Conservation (phyloP, 2,888 invertebrate genomes). For the Schizaphis graminum region DNA sequence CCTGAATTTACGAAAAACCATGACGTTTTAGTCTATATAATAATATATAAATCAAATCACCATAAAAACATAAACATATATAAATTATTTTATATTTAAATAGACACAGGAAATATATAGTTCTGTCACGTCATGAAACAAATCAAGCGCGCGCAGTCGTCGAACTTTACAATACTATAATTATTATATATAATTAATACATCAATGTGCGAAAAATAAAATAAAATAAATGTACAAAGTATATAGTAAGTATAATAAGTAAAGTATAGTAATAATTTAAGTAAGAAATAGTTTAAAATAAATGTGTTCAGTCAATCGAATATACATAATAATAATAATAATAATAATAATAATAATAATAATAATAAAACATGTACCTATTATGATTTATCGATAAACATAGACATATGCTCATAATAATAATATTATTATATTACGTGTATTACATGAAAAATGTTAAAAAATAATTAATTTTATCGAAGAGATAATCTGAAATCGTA, state of each 20-base stretch:
- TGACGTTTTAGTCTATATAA: background rate
- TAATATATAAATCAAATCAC: background rate
- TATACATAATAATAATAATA: background rate
- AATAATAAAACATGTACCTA: background rate
- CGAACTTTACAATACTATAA: background rate
- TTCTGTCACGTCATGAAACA: background rate
- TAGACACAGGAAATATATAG: background rate
- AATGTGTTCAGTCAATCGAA: conserved; percentile 31
- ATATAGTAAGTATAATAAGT: too few relatives aligned
- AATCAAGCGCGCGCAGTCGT: background rate
- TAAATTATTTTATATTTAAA: background rate
- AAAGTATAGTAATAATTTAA: background rate
- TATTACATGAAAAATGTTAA: background rate
- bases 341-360: too few relatives aligned
- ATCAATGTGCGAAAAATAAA: background rate
- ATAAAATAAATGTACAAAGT: background rate
- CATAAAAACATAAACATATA: background rate
- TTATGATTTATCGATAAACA: background rate
- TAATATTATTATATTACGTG: background rate
- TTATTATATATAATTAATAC: background rate
- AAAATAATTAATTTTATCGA: conserved; percentile 8
- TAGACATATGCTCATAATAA: background rate
- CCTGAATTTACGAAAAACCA: background rate
- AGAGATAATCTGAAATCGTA: conserved; percentile 34
- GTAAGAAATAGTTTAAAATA: background rate